These are phyloP conservation scores for Caranx melampygus DNA, from an alignment of 2,113 vertebrate genomes.

Conservation along the genomic window DNA sequence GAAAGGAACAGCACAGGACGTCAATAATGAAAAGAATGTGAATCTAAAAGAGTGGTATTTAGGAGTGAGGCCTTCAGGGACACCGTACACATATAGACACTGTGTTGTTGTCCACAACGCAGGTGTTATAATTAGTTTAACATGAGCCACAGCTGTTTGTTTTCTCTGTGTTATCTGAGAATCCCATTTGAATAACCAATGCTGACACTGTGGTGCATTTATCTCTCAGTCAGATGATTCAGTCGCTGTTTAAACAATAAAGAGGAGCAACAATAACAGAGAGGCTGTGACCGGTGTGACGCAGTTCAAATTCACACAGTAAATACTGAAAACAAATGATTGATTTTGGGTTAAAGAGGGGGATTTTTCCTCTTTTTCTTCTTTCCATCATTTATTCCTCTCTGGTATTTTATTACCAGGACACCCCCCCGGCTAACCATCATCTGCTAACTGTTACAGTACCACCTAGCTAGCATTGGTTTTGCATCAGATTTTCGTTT, in stretches of 20 bases:
- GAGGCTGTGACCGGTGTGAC: background rate
- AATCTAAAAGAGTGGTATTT: background rate
- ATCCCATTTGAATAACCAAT: slow-evolving; percentile 75
- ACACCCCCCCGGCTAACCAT: too few relatives aligned
- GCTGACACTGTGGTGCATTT: slow-evolving; percentile 61
- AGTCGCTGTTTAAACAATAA: slow-evolving; percentile 60
- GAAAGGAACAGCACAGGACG: too few relatives aligned
- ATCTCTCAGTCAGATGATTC: slow-evolving; percentile 43
- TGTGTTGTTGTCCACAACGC: slow-evolving; percentile 54
- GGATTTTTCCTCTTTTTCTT: too few relatives aligned
- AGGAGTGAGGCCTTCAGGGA: background rate
- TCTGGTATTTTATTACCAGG: too few relatives aligned
- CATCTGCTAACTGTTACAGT: too few relatives aligned
- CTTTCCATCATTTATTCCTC: too few relatives aligned
- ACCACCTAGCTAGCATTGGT: too few relatives aligned
- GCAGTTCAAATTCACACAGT: slow-evolving; percentile 10
- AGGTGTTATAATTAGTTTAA: slow-evolving; percentile 78
- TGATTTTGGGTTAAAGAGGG: too few relatives aligned
- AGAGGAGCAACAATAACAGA: slow-evolving; percentile 7
- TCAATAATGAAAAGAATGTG: too few relatives aligned
- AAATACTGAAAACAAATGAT: too few relatives aligned
- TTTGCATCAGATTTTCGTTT: too few relatives aligned
- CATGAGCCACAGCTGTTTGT: slow-evolving; percentile 79
- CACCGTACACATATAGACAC: background rate
- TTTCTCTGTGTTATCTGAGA: slow-evolving; percentile 58